A percentile compares a stretch with the other conserved stretches of the same genome.
Evolutionary conservation across 2,113 vertebrate species (phyloP).

Genomic region (Plestiodon gilberti): DNA sequence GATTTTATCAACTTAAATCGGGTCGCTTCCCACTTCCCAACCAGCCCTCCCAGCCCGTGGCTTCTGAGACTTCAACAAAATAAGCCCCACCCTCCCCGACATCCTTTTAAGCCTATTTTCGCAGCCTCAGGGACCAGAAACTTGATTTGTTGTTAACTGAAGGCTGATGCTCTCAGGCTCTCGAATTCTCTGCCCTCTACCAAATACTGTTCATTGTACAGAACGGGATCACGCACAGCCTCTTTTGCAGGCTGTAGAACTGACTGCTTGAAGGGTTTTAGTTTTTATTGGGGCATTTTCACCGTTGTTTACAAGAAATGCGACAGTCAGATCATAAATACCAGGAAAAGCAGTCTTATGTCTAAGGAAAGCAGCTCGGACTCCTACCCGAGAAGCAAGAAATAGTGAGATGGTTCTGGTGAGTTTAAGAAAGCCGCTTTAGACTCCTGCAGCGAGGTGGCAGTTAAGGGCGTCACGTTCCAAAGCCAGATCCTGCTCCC

Average conservation of each 20-base stretch:
- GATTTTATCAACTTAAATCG: too few relatives aligned
- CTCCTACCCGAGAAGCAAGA: not conserved
- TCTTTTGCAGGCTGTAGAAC: rapidly evolving
- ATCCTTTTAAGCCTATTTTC: not conserved
- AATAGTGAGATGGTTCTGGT: not conserved
- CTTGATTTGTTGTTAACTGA: not conserved
- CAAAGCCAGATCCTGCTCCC: not conserved
- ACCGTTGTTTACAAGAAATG: not conserved
- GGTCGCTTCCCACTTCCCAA: not conserved
- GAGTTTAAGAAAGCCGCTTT: not conserved
- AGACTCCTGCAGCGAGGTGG: too few relatives aligned
- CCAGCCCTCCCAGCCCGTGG: not conserved
- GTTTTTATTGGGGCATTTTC: too few relatives aligned
- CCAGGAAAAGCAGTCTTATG: not conserved
- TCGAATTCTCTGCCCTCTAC: not conserved
- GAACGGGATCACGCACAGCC: not conserved
- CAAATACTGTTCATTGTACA: too few relatives aligned
- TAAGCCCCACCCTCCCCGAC: too few relatives aligned
- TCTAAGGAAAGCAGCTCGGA: not conserved
- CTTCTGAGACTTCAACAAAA: not conserved
- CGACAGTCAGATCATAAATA: too few relatives aligned
- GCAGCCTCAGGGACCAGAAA: not conserved
- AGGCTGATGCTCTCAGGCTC: not conserved
- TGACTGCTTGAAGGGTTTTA: not conserved
- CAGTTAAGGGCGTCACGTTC: not conserved